Base-by-base conservation (phyloP, 2,888 invertebrate genomes). In the Dioctria linearis region DNA sequence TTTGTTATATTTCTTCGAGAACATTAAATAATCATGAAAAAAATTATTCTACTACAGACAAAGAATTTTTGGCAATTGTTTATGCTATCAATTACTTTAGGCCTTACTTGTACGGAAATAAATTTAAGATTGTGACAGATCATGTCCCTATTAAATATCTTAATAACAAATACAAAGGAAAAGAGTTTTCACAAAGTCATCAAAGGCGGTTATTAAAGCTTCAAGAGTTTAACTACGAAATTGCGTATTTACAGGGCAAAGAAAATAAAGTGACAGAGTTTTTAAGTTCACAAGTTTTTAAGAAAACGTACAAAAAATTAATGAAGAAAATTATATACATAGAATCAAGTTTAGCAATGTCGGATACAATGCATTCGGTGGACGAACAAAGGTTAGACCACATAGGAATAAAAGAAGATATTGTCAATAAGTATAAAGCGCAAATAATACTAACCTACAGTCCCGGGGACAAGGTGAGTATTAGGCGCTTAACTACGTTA, bases 391-490 rank as follows among this genome's bases (percentile, higher is more conserved):
- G 46, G 37, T 65, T 82, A 79, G 81, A 82, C 61, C 79, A 81
- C 65, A 80, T 83, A 59, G 76, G 79, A 75, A 82, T 83, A 25
- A 80, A 59, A 43, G 79, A 82, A 39, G 83, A 82, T 37, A 82
- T 82, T 6, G 67, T 82, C 37, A 82, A 83, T 63, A 83, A 82
- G 79, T 82, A 81, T 59, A 82, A 75, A 78, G 82, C 80, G 8
- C 83, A 83, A 59, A 78, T 83, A 37, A 82, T 83, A 49, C 65
- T 84, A 75, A 81, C 81, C 5, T 82, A 83, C 49, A 82, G 59
- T 75, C n/a, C n/a, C n/a, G n/a, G n/a, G n/a, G n/a, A n/a, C n/a
- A n/a, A n/a, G n/a, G n/a, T n/a, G n/a, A n/a, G n/a, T n/a, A n/a
- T n/a, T n/a, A n/a, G n/a, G n/a, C n/a, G n/a, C n/a, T n/a, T n/a